Percentiles rank a stretch among this genome's conserved stretches.
Evolutionary conservation across 2,888 invertebrate genomes (phyloP).

Genomic region (Aricia artaxerxes): DNA sequence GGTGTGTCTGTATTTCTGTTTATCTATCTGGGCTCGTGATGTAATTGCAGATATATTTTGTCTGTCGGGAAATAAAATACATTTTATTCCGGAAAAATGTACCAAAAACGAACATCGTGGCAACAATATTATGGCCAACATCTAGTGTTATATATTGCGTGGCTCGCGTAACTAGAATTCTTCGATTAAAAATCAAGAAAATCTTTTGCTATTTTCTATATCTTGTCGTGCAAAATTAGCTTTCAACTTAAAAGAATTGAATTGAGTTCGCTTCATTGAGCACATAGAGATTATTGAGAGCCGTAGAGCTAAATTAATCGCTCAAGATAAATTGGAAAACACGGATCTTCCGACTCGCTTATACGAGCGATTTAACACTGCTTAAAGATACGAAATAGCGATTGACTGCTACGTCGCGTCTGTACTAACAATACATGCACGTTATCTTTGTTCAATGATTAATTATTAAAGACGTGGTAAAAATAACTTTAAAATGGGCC

Average conservation of each 20-base stretch:
- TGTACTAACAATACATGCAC: too few relatives aligned
- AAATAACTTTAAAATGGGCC: too few relatives aligned
- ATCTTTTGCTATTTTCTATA: neutral
- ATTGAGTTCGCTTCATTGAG: constrained; percentile 15
- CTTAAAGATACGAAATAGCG: neutral
- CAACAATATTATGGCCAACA: too few relatives aligned
- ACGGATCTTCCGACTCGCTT: neutral
- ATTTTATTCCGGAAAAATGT: too few relatives aligned
- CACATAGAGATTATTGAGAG: constrained; percentile 17
- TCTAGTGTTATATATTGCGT: neutral
- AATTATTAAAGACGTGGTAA: too few relatives aligned
- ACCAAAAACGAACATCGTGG: too few relatives aligned
- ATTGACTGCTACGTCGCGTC: neutral
- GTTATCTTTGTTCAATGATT: too few relatives aligned
- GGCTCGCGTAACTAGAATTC: neutral
- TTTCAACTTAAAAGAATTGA: constrained; percentile 13
- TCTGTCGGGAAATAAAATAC: too few relatives aligned
- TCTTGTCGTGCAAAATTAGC: constrained; percentile 9
- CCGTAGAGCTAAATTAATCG: constrained; percentile 12
- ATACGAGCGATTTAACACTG: constrained; percentile 7
- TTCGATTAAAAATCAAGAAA: neutral
- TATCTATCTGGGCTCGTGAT: too few relatives aligned
- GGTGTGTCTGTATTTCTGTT: too few relatives aligned
- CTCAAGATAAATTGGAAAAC: constrained; percentile 9
- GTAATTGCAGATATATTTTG: too few relatives aligned